Percentiles rank a stretch among this genome's conserved stretches.
phyloP scores from a whole-genome alignment of 2,888 invertebrate species.

The Philaethria dido region DNA sequence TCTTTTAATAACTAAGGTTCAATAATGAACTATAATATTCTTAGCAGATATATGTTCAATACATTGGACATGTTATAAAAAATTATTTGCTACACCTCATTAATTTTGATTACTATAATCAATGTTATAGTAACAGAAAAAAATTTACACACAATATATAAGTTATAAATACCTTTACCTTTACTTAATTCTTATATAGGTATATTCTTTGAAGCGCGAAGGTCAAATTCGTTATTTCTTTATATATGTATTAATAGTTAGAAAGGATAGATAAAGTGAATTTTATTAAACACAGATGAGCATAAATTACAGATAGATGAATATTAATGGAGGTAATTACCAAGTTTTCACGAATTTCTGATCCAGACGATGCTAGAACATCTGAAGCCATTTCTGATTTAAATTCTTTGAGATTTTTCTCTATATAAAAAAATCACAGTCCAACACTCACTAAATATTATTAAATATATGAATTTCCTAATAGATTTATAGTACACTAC shows the following conservation, averaged over 20 bases:
- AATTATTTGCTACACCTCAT: background rate
- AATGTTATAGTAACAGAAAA: background rate
- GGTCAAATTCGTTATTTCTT: conserved; percentile 38
- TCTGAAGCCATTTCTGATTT: conserved; percentile 64
- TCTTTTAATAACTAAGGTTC: no score
- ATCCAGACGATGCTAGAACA: conserved; percentile 57
- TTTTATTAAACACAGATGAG: background rate
- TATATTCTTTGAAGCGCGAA: conserved; percentile 38
- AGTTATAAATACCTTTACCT: background rate
- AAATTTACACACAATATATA: background rate
- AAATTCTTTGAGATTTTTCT: conserved; percentile 1
- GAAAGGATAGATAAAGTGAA: background rate
- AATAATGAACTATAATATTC: no score
- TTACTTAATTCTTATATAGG: background rate
- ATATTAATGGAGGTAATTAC: conserved; percentile 53
- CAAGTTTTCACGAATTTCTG: conserved; percentile 76
- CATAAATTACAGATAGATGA: conserved; percentile 4
- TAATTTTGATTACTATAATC: background rate
- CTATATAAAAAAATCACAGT: background rate
- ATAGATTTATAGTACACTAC: background rate
- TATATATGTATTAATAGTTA: background rate
- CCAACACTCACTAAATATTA: background rate
- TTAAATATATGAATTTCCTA: background rate
- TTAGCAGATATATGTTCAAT: no score
- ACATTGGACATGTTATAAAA: background rate